Percentiles rank a stretch among this genome's conserved stretches.
phyloP scores from a whole-genome alignment of 2,797 vertebrate species.

The Capromys pilorides region DNA sequence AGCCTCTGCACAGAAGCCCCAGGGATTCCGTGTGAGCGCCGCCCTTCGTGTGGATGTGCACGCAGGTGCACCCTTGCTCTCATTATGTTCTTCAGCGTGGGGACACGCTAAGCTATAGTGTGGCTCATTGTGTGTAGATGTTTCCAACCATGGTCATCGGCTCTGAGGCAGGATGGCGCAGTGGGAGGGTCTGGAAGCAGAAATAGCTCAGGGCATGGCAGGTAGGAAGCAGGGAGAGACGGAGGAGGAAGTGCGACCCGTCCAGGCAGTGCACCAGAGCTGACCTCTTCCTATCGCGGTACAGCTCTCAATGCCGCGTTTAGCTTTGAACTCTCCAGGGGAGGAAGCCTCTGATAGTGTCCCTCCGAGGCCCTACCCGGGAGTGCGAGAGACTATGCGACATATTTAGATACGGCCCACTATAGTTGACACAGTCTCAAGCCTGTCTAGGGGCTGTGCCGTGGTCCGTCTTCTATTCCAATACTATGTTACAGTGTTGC shows the following conservation, averaged over 20 bases:
- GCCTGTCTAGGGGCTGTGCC: neutral
- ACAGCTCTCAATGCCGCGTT: neutral
- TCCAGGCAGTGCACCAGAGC: neutral
- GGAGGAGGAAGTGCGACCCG: neutral
- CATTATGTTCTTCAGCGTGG: neutral
- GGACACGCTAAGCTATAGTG: too few species aligned
- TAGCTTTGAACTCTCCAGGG: neutral
- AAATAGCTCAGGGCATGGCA: neutral
- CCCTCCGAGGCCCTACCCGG: neutral
- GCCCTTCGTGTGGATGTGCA: neutral
- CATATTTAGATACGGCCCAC: too few species aligned
- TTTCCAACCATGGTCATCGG: neutral
- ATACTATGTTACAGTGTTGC: neutral
- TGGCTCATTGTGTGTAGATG: neutral
- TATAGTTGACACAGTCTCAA: accelerated
- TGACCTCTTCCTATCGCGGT: neutral
- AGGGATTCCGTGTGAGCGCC: neutral
- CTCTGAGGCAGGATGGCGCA: too few species aligned
- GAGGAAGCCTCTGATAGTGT: neutral
- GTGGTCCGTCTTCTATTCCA: neutral
- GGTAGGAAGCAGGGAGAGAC: neutral
- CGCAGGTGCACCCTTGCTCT: neutral
- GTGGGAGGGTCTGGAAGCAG: neutral
- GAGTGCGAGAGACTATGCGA: neutral
- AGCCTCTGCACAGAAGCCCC: neutral